A percentile compares a stretch with the other conserved stretches of the same genome.
Evolutionary conservation across 2,797 vertebrate genomes (phyloP).

Genomic region (Delichon dasypus): DNA sequence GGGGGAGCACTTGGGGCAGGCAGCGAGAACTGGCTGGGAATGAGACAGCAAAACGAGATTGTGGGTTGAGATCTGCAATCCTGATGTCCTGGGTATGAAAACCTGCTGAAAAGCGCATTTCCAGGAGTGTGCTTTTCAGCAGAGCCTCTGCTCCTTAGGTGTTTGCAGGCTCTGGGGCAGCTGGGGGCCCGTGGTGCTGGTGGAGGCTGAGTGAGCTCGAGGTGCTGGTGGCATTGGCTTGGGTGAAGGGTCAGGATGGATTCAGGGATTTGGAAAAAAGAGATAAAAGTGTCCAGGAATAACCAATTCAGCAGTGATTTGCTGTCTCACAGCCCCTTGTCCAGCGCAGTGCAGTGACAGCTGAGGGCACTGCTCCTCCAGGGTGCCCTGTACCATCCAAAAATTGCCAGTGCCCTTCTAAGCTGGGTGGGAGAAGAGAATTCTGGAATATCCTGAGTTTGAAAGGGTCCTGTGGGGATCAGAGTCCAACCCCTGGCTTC

Average conservation of each 20-base stretch:
- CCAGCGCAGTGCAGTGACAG: no score
- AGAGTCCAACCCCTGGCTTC: neutral
- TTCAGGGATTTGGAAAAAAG: neutral
- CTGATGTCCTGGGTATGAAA: neutral
- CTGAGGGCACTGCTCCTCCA: neutral
- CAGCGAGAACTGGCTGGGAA: fast-evolving
- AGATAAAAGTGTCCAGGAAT: neutral
- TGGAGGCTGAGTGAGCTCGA: neutral
- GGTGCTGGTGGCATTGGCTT: neutral
- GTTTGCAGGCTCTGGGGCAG: neutral
- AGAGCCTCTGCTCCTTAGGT: fast-evolving
- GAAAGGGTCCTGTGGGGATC: neutral
- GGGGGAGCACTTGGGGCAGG: neutral
- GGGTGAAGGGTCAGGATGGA: neutral
- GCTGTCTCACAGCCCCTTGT: neutral
- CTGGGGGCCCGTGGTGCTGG: neutral
- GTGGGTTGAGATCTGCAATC: neutral
- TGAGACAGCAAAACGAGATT: neutral
- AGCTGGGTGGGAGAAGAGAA: neutral
- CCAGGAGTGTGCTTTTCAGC: neutral
- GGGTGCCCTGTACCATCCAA: fast-evolving
- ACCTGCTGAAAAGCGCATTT: neutral
- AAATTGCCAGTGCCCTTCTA: fast-evolving
- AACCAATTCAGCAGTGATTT: neutral
- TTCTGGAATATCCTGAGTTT: neutral